phyloP scores from a whole-genome alignment of 2,113 vertebrate species.

The Callaeas wilsoni region DNA sequence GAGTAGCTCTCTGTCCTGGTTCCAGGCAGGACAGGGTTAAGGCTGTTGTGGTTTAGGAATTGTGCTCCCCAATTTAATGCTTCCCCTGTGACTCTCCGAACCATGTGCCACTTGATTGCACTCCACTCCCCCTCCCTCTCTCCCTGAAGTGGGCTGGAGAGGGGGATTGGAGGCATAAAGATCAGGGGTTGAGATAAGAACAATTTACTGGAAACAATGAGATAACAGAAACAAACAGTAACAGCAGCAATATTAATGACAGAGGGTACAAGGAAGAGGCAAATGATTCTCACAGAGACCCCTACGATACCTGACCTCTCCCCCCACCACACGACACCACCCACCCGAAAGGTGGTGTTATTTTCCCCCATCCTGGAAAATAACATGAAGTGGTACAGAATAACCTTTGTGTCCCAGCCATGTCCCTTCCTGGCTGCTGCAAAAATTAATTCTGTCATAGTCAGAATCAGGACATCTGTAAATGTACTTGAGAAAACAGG shows the following conservation, averaged over 20 bases:
- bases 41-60: neutral
- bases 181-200: neutral
- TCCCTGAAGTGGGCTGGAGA: neutral
- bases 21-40: neutral
- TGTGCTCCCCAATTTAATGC: neutral
- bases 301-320: rapidly evolving
- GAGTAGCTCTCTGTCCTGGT: neutral
- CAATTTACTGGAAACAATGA: neutral
- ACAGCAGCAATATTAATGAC: neutral
- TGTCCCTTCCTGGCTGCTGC: neutral
- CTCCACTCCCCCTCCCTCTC: neutral
- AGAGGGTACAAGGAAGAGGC: neutral
- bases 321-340: too few relatives aligned
- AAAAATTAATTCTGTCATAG: neutral
- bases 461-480: neutral
- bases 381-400: neutral
- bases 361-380: neutral
- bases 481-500: neutral
- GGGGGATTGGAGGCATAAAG: neutral
- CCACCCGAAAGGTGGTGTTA: too few relatives aligned
- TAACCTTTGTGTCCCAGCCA: neutral
- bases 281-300: neutral
- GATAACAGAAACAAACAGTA: neutral
- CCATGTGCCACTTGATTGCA: too few relatives aligned
- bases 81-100: neutral